Evolutionary conservation across 1,140 invertebrate species (phyloP).

Genomic region (Ooceraea biroi): DNA sequence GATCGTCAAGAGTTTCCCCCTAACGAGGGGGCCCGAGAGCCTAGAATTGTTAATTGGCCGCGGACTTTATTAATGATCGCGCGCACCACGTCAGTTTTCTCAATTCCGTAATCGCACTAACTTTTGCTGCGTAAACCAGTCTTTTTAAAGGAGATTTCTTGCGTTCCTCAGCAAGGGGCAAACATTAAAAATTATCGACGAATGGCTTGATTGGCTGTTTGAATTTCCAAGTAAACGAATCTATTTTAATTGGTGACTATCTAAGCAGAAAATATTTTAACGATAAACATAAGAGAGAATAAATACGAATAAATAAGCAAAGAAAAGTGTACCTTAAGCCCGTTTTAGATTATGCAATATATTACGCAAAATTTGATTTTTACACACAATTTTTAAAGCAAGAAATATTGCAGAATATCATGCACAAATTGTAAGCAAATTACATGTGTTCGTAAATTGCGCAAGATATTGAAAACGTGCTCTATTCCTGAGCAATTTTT

Average conservation of each 20-base stretch:
- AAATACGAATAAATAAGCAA: not conserved
- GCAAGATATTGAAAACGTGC: too few species aligned
- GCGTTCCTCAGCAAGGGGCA: not conserved
- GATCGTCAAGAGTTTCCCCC: conserved; percentile 47
- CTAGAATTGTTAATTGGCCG: conserved; percentile 67
- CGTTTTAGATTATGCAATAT: too few species aligned
- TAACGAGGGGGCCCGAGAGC: conserved; percentile 8
- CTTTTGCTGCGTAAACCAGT: conserved; percentile 14
- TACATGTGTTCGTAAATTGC: too few species aligned
- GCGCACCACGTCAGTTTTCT: conserved; percentile 44
- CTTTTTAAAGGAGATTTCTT: not conserved
- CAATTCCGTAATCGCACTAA: conserved; percentile 48
- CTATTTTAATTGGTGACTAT: conserved; percentile 22
- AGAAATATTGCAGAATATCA: too few species aligned
- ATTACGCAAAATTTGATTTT: too few species aligned
- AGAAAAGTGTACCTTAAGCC: too few species aligned
- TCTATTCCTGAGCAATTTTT: too few species aligned
- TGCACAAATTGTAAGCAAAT: too few species aligned
- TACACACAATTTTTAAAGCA: too few species aligned
- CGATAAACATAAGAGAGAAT: not conserved
- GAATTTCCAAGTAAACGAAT: not conserved
- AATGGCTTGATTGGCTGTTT: not conserved
- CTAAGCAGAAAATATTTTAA: not conserved
- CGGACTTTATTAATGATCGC: conserved; percentile 63
- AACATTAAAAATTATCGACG: not conserved